Base-by-base conservation (phyloP, 1,140 invertebrate species). In the Bombyx mandarina region DNA sequence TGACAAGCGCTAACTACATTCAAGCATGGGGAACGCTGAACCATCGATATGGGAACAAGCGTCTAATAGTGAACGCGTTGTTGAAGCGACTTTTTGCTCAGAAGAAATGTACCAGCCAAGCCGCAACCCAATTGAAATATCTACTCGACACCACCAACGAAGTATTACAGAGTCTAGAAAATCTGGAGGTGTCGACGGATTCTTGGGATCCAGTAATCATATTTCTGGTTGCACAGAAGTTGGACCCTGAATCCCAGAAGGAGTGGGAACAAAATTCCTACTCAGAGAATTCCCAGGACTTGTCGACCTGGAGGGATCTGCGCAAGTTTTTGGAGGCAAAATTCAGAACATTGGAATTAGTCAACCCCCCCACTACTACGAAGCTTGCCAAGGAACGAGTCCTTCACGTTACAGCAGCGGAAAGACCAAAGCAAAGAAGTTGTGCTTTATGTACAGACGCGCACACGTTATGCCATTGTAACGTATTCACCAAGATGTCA, bases 101-200 rank as follows among this genome's bases (percentile, higher is more conserved):
- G 56, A 56, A 51, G 7, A 55, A 51, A 50, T 56, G 67, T 47
- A 54, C 9, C 4, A 18, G 42, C 49, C 62, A 70, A 60, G 57
- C 62, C n/a, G 52, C 65, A 7, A 52, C 9, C 10, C 52, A 52
- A 49, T 43, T 70, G 45, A 70, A 67, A 56, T 46, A 60, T 48
- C 45, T 66, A 22, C 45, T 66, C 51, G 62, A 69, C 54, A 59
- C 58, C n/a, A 66, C 64, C 8, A 56, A 50, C 45, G 64, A 69
- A 46, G 66, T 64, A 61, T 49, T 65, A 7, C 60, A 69, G 49
- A 62, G 53, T 45, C 48, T 68, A 3, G 51, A 49, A 50, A 68
- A 65, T 58, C 44, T 65, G 53, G 62, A 56, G 18, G 58, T 67
- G 44, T 45, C 61, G 44, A 55, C 62, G 4, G 53, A 54, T 54